These are phyloP conservation scores for Pseudorhiza aurosa DNA, from an alignment of 30 jellyfish, hydroid and myxozoan genomes.

Conservation along the genomic window DNA sequence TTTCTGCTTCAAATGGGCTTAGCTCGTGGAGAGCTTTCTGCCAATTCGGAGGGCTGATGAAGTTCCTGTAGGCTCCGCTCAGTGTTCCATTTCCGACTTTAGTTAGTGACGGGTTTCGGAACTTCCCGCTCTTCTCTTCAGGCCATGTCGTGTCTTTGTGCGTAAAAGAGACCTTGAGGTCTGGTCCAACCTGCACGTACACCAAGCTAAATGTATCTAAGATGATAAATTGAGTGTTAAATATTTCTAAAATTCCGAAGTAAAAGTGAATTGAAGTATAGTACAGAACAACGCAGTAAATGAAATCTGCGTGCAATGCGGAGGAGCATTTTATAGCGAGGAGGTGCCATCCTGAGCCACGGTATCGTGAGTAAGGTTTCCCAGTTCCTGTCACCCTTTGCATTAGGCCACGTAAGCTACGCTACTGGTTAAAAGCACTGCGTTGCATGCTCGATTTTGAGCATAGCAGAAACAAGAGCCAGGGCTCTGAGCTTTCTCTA, in stretches of 20 bases:
- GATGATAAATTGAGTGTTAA: not conserved
- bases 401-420: no score
- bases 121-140: constrained; percentile 82
- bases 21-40: constrained; percentile 51
- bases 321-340: no score
- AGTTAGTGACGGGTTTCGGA: constrained; percentile 77
- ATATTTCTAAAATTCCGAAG: not conserved
- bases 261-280: not conserved
- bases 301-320: no score
- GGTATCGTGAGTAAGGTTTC: no score
- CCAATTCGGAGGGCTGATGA: constrained; percentile 89
- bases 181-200: constrained; percentile 52
- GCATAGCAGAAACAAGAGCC: no score
- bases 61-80: constrained; percentile 60
- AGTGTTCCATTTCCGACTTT: constrained; percentile 27
- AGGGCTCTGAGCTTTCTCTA: no score
- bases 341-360: no score
- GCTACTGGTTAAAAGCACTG: no score
- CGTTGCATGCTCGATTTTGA: no score
- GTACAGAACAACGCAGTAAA: no score
- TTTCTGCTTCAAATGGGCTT: constrained; percentile 69
- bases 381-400: no score
- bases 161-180: constrained; percentile 53
- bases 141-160: constrained; percentile 85
- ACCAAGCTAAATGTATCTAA: constrained; percentile 70